Percentiles rank a stretch among this genome's conserved stretches.
Conservation (phyloP, 1,140 invertebrate genomes). For the Chlorops oryzae region DNA sequence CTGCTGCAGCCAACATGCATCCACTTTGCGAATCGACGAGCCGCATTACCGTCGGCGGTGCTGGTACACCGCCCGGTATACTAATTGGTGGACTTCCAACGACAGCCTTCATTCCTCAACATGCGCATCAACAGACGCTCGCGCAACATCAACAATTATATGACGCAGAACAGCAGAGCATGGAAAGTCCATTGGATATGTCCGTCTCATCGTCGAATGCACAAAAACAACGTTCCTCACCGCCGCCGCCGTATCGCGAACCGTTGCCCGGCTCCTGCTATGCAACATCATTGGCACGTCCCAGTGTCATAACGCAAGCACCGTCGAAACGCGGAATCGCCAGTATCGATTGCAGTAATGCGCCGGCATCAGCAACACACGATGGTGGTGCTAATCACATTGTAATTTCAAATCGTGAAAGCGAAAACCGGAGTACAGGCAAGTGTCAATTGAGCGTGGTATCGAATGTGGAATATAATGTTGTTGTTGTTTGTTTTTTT, state of each 20-base stretch:
- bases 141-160: background rate
- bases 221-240: slow-evolving; percentile 38
- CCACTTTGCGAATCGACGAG: slow-evolving; percentile 17
- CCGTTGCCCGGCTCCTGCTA: slow-evolving; percentile 37
- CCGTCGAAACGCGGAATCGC: slow-evolving; percentile 32
- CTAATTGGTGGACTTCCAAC: no score
- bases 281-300: slow-evolving; percentile 28
- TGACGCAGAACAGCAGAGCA: slow-evolving; percentile 16
- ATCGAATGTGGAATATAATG: background rate
- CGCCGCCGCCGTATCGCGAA: slow-evolving; percentile 44
- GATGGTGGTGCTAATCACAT: no score
- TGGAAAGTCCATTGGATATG: slow-evolving; percentile 49
- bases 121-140: slow-evolving; percentile 1
- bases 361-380: slow-evolving; percentile 17
- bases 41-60: slow-evolving; percentile 7
- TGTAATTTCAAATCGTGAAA: slow-evolving; percentile 26
- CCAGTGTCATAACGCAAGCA: slow-evolving; percentile 49
- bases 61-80: slow-evolving; percentile 1
- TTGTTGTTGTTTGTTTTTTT: no score
- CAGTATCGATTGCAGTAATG: slow-evolving; percentile 18
- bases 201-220: slow-evolving; percentile 40
- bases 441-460: slow-evolving; percentile 9
- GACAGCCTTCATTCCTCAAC: background rate
- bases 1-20: slow-evolving; percentile 10
- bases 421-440: slow-evolving; percentile 35